Evolutionary conservation across 1,140 invertebrate species (phyloP).

Genomic region (Eueides isabella): DNA sequence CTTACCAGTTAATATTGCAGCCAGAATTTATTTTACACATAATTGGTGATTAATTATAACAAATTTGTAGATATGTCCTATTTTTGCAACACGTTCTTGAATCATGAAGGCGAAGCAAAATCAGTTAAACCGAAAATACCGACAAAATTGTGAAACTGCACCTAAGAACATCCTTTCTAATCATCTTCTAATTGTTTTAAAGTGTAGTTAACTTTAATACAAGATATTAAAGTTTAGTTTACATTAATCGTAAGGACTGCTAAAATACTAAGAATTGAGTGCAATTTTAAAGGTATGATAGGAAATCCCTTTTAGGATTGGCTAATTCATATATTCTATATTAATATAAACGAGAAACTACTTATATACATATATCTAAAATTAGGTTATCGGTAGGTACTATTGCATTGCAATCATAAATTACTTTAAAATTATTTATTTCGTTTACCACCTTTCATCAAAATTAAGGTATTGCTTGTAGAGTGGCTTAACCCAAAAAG

Average conservation of each 20-base stretch:
- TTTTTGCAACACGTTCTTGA: neutral
- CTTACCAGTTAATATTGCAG: neutral
- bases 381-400: too few relatives aligned
- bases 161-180: conserved; percentile 16
- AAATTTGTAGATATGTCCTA: conserved; percentile 13
- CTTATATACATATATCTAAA: too few relatives aligned
- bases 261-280: conserved; percentile 2
- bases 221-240: neutral
- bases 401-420: too few relatives aligned
- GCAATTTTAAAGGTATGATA: neutral
- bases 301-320: conserved; percentile 16
- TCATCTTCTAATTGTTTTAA: conserved; percentile 19
- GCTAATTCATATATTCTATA: neutral
- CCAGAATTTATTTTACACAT: neutral
- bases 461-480: too few relatives aligned
- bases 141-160: conserved; percentile 16
- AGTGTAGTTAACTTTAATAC: conserved; percentile 1
- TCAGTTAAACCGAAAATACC: conserved; percentile 18
- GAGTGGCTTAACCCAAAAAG: too few relatives aligned
- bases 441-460: too few relatives aligned
- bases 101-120: conserved; percentile 11
- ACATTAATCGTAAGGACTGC: neutral
- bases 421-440: too few relatives aligned
- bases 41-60: conserved; percentile 8
- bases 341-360: neutral